Evolutionary conservation across 2,888 invertebrate genomes (phyloP).

Genomic region (Archips crataeganus): DNA sequence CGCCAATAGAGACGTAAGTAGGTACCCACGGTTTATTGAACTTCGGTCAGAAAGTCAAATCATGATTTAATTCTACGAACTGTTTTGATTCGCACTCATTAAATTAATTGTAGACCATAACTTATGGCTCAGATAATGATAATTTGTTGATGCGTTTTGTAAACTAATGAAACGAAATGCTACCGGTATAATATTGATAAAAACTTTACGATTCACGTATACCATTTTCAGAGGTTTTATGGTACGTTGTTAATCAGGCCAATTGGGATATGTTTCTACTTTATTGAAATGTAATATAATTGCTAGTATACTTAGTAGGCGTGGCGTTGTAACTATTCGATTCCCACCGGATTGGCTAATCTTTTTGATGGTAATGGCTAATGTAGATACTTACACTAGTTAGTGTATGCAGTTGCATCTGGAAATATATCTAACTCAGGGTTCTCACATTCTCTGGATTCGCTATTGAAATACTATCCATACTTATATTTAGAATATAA

Average conservation of each 20-base stretch:
- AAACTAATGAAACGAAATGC: constrained; percentile 20
- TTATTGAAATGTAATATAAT: not conserved
- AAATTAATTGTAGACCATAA: constrained; percentile 36
- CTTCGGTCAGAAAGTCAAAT: constrained; percentile 40
- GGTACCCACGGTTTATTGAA: constrained; percentile 58
- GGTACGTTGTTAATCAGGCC: not conserved
- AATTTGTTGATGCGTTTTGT: constrained; percentile 31
- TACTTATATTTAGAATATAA: no score
- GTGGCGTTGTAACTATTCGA: no score
- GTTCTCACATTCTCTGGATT: no score
- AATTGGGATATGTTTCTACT: not conserved
- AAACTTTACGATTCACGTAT: constrained; percentile 17
- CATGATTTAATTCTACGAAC: constrained; percentile 30
- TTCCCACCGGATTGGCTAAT: no score
- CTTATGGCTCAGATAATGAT: constrained; percentile 33
- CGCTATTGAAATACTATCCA: no score
- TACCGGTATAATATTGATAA: constrained; percentile 22
- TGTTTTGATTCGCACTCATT: constrained; percentile 29
- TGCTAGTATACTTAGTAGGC: no score
- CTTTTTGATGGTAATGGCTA: no score
- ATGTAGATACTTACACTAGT: no score
- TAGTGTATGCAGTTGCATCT: no score
- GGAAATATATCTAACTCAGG: no score
- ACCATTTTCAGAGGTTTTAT: constrained; percentile 12
- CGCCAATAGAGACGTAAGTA: constrained; percentile 54